Evolutionary conservation across 2,888 invertebrate genomes (phyloP).

Genomic region (Hetaerina titia): DNA sequence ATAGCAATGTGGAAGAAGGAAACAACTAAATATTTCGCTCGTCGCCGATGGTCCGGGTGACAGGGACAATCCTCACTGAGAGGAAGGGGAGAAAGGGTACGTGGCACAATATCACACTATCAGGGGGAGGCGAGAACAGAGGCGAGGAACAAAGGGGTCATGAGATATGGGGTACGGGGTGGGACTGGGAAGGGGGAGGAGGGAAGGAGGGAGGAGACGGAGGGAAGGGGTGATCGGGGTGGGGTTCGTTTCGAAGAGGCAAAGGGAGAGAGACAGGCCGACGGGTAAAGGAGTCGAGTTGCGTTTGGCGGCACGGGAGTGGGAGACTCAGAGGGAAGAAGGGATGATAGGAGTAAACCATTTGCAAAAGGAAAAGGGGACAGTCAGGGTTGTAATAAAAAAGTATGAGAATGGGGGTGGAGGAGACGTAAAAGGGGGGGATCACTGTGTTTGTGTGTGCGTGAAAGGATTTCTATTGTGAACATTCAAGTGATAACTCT

Average conservation of each 20-base stretch:
- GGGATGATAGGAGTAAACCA: background rate
- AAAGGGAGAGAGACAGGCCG: background rate
- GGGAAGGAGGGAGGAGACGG: background rate
- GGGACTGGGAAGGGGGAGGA: background rate
- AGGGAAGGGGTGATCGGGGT: background rate
- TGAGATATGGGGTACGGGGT: background rate
- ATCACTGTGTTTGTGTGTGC: background rate
- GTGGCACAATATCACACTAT: slow-evolving; percentile 19
- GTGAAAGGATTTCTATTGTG: slow-evolving; percentile 37
- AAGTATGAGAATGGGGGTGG: too few species aligned
- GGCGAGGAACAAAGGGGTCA: background rate
- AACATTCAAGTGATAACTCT: slow-evolving; percentile 14
- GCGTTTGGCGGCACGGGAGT: background rate
- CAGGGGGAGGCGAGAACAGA: background rate
- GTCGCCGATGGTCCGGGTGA: slow-evolving; percentile 20
- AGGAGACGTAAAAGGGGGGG: background rate
- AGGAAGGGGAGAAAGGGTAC: background rate
- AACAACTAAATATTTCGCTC: slow-evolving; percentile 54
- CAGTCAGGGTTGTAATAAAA: background rate
- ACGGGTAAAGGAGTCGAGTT: background rate
- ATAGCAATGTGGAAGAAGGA: background rate
- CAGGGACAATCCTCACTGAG: background rate
- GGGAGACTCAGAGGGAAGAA: background rate
- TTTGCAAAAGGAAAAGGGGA: too few species aligned
- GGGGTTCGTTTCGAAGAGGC: background rate